Evolutionary conservation across 2,888 invertebrate genomes (phyloP).

Genomic region (Oxyscelio sp.): DNA sequence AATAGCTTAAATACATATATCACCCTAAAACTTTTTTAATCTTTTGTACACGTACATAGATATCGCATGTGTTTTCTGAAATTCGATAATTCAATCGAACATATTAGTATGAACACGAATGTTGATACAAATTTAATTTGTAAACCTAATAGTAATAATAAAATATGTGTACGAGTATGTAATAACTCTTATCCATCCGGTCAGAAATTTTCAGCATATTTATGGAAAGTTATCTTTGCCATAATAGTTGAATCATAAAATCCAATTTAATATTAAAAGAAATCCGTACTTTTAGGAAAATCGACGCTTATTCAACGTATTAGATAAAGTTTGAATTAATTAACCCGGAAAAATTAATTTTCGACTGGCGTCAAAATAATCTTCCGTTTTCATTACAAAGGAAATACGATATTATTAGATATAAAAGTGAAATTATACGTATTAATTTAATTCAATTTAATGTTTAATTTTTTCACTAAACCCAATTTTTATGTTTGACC

Average conservation of each 20-base stretch:
- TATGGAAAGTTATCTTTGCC: conserved; percentile 2
- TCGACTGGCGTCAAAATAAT: conserved; percentile 1
- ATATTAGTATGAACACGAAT: conserved; percentile 23
- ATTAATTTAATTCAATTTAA: conserved; percentile 28
- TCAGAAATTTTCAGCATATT: conserved; percentile 16
- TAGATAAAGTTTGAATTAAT: conserved; percentile 40
- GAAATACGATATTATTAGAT: conserved; percentile 13
- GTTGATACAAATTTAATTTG: conserved; percentile 14
- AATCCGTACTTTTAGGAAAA: conserved; percentile 17
- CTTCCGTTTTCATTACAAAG: conserved; percentile 6
- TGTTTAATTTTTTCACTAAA: conserved; percentile 5
- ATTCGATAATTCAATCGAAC: conserved; percentile 35
- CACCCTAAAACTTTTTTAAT: conserved; percentile 35
- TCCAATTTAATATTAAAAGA: conserved; percentile 49
- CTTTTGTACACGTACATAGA: conserved; percentile 29
- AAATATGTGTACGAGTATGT: neutral
- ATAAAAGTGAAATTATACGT: too few relatives aligned
- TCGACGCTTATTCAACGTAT: conserved; percentile 32
- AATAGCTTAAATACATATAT: conserved; percentile 34
- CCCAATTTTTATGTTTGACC: conserved; percentile 19
- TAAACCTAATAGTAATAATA: conserved; percentile 15
- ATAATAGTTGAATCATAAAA: conserved; percentile 19
- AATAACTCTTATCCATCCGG: conserved; percentile 27
- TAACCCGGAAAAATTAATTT: conserved; percentile 27
- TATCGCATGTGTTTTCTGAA: conserved; percentile 22